A percentile compares a stretch with the other conserved stretches of the same genome.
Conservation (phyloP, 2,113 vertebrate species). For the Oplegnathus fasciatus region DNA sequence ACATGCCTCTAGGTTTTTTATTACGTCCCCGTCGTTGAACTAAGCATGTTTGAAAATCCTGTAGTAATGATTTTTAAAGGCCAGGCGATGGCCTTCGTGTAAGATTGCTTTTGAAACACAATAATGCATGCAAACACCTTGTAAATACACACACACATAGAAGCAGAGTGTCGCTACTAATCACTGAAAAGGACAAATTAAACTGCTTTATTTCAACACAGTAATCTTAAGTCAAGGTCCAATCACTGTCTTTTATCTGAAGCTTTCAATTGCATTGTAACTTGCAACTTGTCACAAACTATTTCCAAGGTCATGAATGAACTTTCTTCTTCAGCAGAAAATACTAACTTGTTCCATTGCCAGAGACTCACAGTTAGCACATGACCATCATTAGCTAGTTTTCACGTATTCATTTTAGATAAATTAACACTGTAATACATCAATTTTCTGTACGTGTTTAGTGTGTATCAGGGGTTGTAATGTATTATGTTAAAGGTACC, state of each 20-base stretch:
- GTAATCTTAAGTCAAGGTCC: background rate
- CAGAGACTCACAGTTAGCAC: background rate
- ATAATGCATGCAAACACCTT: slow-evolving; percentile 12
- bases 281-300: no score
- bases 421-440: background rate
- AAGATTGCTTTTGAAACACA: slow-evolving; percentile 38
- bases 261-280: background rate
- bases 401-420: background rate
- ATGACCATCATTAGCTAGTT: background rate
- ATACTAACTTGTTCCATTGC: background rate
- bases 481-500: background rate
- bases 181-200: slow-evolving; percentile 24
- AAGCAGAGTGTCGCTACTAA: background rate
- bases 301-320: background rate
- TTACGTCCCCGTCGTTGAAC: slow-evolving; percentile 11
- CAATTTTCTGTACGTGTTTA: no score
- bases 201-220: slow-evolving; percentile 4
- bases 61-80: slow-evolving; percentile 50
- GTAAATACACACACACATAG: slow-evolving; percentile 4
- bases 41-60: slow-evolving; percentile 30
- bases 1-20: slow-evolving; percentile 28
- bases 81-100: slow-evolving; percentile 50
- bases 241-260: background rate
- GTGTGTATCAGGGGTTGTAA: no score
- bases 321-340: background rate